These are phyloP conservation scores for Sigmodon hispidus DNA, from an alignment of 2,113 vertebrate species.

Conservation along the genomic window DNA sequence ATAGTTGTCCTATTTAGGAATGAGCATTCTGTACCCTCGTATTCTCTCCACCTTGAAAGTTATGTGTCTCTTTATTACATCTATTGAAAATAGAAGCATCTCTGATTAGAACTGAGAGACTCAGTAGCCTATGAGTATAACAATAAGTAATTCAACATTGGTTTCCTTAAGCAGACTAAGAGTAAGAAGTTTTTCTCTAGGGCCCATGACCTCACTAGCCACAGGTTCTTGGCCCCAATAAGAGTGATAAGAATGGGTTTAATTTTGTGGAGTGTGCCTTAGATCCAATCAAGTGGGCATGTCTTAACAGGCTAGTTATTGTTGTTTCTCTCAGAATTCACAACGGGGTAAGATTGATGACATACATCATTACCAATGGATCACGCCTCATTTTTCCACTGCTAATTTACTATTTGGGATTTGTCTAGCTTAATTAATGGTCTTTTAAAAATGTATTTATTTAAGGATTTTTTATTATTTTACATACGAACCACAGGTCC, in stretches of 20 bases:
- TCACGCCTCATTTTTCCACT: not conserved
- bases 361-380: not conserved
- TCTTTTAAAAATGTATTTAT: no score
- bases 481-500: no score
- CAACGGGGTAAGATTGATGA: not conserved
- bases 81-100: not conserved
- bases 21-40: not conserved
- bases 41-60: not conserved
- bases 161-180: not conserved
- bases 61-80: not conserved
- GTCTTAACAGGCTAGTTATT: not conserved
- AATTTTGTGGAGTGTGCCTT: not conserved
- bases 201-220: not conserved
- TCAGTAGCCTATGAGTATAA: not conserved
- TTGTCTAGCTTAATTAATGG: not conserved
- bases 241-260: not conserved
- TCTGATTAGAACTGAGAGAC: not conserved
- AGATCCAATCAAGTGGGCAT: not conserved
- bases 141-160: not conserved
- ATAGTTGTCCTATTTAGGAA: no score
- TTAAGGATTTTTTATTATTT: no score
- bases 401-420: not conserved
- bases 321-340: not conserved
- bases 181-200: not conserved
- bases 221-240: not conserved